A percentile compares a stretch with the other conserved stretches of the same genome.
These are phyloP conservation scores for Sphaeridia pumilis DNA, from an alignment of 2,888 invertebrate genomes.

Conservation along the genomic window DNA sequence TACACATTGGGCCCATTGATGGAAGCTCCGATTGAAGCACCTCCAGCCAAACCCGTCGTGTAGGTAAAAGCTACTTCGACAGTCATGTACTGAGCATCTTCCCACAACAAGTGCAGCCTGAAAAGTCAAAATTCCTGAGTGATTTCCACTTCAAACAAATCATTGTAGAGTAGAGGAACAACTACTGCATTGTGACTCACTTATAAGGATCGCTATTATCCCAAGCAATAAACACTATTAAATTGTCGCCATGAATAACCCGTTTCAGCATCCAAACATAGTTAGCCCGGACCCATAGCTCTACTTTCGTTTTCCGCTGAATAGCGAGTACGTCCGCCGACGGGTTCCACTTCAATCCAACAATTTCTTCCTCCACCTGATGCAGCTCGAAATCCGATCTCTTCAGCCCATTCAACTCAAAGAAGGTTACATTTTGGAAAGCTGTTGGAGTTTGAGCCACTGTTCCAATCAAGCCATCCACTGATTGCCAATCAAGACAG, in stretches of 20 bases:
- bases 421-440: constrained; percentile 22
- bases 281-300: constrained; percentile 33
- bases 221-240: constrained; percentile 17
- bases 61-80: constrained; percentile 26
- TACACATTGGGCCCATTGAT: constrained; percentile 26
- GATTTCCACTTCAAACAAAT: not conserved
- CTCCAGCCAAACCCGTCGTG: constrained; percentile 22
- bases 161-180: too few species aligned
- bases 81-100: constrained; percentile 12
- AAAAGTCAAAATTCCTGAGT: constrained; percentile 3
- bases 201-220: constrained; percentile 21
- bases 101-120: constrained; percentile 25
- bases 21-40: constrained; percentile 28
- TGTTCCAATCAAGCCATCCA: constrained; percentile 26
- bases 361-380: constrained; percentile 12
- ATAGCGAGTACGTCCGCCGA: constrained; percentile 29
- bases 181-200: constrained; percentile 14
- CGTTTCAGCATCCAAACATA: constrained; percentile 34
- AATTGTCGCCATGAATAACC: constrained; percentile 9
- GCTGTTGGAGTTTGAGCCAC: constrained; percentile 14
- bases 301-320: constrained; percentile 17
- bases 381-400: constrained; percentile 26
- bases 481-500: constrained; percentile 29
- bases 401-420: constrained; percentile 33
- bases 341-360: constrained; percentile 24